A percentile compares a stretch with the other conserved stretches of the same genome.
Conservation (phyloP, 2,888 invertebrate species). For the Eustalomyia histrio region DNA sequence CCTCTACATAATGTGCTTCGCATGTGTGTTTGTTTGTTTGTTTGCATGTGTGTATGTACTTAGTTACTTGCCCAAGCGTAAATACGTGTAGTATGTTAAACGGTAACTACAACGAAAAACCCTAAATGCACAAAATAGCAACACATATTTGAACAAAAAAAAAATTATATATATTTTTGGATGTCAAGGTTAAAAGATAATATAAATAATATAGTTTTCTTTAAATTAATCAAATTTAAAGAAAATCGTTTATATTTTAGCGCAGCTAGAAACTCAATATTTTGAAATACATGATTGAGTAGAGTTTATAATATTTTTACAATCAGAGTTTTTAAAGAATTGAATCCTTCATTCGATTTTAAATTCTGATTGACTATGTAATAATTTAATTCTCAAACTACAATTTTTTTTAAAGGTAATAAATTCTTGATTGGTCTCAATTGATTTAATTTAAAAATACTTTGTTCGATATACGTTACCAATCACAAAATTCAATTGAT, state of each 20-base stretch:
- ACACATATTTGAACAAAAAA: constrained; percentile 10
- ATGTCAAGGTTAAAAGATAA: constrained; percentile 30
- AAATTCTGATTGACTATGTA: too few species aligned
- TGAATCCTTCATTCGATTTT: too few species aligned
- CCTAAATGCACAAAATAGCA: background rate
- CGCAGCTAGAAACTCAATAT: too few species aligned
- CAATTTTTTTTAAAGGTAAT: too few species aligned
- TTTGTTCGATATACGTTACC: too few species aligned
- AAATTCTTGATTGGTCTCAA: too few species aligned
- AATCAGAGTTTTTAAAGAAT: too few species aligned
- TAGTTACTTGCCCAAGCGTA: background rate
- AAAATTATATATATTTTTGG: constrained; percentile 32
- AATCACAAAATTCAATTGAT: too few species aligned
- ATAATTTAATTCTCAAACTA: too few species aligned
- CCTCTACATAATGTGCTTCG: background rate
- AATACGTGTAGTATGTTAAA: background rate
- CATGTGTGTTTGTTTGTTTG: too few species aligned
- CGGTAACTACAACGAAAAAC: background rate
- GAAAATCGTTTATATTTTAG: background rate
- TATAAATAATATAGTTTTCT: background rate
- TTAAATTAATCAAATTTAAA: background rate
- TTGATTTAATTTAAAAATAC: too few species aligned
- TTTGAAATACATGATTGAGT: background rate
- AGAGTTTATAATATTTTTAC: background rate
- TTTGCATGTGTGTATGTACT: background rate